Base-by-base conservation (phyloP, 2,888 invertebrate genomes). In the Loripinus fragilis region DNA sequence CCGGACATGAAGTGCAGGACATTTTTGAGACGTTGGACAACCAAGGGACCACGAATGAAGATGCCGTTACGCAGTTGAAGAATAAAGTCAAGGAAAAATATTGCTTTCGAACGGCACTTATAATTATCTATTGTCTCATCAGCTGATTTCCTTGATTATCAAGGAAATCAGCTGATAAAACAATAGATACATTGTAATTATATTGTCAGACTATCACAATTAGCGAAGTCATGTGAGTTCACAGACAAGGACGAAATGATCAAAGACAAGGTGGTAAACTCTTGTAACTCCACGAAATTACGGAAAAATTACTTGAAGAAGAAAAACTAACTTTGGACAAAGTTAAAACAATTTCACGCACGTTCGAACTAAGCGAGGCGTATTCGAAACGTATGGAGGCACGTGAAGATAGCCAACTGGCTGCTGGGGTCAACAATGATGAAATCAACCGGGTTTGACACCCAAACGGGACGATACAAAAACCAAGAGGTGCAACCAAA, bases 261-360 rank as follows among this genome's bases (percentile, higher is more conserved):
- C n/a, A n/a, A n/a, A n/a, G n/a, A n/a, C n/a, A n/a, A n/a, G n/a
- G n/a, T n/a, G n/a, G n/a, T n/a, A n/a, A n/a, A n/a, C n/a, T n/a
- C n/a, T n/a, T n/a, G n/a, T n/a, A n/a, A n/a, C n/a, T n/a, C n/a
- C n/a, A n/a, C n/a, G n/a, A 50, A 50, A 7, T 20, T n/a, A 15
- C n/a, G 23, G 23, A 50, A 50, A 50, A 50, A 50, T 23, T 50
- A 23, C 50, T 50, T 7, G 50, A 50, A 50, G 50, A 50, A 50
- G 17, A 50, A 50, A 50, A 7, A 15, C 50, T 50, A 15, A 50
- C 50, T 50, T 20, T 50, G 50, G 50, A 50, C n/a, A 50, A 50
- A 50, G 50, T 50, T 15, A 50, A 50, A n/a, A 50, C 50, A 23
- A 50, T 50, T 50, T 50, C 50, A n/a, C 50, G n/a, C n/a, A n/a